Evolutionary conservation across 1,140 invertebrate species (phyloP).

Genomic region (Neodiprion virginianus): DNA sequence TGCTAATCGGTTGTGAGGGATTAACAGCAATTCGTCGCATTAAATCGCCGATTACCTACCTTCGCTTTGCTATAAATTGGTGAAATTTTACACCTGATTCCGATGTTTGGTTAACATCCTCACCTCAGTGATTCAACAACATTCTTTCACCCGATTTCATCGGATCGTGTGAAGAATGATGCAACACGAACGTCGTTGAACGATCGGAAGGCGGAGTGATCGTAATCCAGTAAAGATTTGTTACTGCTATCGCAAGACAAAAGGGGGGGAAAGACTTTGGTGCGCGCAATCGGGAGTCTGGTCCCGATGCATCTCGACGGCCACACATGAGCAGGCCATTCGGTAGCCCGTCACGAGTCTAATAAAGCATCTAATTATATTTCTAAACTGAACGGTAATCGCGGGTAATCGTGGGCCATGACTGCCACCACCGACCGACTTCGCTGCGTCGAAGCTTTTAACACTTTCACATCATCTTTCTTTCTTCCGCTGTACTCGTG

Average conservation of each 20-base stretch:
- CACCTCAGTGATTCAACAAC: neutral
- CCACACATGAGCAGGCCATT: neutral
- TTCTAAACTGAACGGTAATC: slow-evolving; percentile 35
- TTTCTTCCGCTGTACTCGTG: slow-evolving; percentile 19
- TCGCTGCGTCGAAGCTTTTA: slow-evolving; percentile 31
- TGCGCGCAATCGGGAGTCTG: slow-evolving; percentile 17
- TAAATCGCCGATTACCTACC: slow-evolving; percentile 48
- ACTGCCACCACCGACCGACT: slow-evolving; percentile 42
- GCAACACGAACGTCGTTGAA: neutral
- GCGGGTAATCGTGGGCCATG: slow-evolving; percentile 36
- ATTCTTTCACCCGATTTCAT: neutral
- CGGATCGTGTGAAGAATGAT: neutral
- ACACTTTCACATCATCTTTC: slow-evolving; percentile 26
- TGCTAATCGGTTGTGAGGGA: neutral
- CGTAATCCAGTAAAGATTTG: neutral
- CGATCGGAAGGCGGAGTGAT: neutral
- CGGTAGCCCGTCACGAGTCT: neutral
- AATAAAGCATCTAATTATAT: slow-evolving; percentile 34
- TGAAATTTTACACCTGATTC: slow-evolving; percentile 49
- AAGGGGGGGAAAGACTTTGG: neutral
- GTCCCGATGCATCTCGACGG: neutral
- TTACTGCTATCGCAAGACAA: too few relatives aligned
- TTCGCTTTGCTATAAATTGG: slow-evolving; percentile 36
- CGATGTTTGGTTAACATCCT: slow-evolving; percentile 24
- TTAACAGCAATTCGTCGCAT: slow-evolving; percentile 23